Conservation (phyloP, 2,888 invertebrate genomes). For the Drosophila kanekoi region DNA sequence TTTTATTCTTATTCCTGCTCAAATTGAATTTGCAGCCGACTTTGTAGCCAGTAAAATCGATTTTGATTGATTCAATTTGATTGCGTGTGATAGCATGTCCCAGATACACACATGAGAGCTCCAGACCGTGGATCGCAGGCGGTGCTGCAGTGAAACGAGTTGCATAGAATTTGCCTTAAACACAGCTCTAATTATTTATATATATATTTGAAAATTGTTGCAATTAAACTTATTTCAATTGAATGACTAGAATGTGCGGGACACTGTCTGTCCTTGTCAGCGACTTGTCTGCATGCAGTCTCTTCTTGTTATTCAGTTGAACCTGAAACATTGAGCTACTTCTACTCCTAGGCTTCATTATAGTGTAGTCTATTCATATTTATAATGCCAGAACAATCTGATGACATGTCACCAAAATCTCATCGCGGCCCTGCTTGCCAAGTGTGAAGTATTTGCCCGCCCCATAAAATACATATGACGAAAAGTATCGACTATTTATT, state of each 20-base stretch:
- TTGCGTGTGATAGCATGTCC: slow-evolving; percentile 70
- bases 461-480: neutral
- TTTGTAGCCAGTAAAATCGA: slow-evolving; percentile 73
- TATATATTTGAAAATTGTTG: neutral
- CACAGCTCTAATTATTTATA: neutral
- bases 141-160: neutral
- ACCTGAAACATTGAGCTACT: too few relatives aligned
- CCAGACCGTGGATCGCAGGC: too few relatives aligned
- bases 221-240: too few relatives aligned
- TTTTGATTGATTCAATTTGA: slow-evolving; percentile 84
- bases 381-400: neutral
- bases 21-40: slow-evolving; percentile 78
- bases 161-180: neutral
- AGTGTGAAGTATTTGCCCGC: slow-evolving; percentile 4
- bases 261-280: neutral
- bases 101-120: slow-evolving; percentile 5
- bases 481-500: slow-evolving; percentile 9
- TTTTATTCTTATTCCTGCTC: slow-evolving; percentile 29
- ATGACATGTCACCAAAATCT: neutral
- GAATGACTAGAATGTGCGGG: too few relatives aligned
- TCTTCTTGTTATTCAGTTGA: neutral
- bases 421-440: too few relatives aligned
- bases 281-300: neutral
- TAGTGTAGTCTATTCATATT: too few relatives aligned
- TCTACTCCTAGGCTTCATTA: too few relatives aligned